Evolutionary conservation across 2,113 vertebrate genomes (phyloP).

Genomic region (Gymnogyps californianus): DNA sequence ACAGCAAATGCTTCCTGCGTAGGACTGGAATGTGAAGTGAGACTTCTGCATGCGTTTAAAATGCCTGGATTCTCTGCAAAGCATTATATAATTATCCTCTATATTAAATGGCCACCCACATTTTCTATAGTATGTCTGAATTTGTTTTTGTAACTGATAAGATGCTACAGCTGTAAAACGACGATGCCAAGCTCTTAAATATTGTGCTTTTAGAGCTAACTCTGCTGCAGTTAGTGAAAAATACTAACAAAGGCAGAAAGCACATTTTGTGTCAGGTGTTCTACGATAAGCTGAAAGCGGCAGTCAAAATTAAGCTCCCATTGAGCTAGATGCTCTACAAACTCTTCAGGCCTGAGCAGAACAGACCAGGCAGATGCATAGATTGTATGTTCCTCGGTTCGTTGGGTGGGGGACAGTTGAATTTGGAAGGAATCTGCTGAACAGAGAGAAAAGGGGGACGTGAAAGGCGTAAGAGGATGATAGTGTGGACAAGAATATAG

Average conservation of each 20-base stretch:
- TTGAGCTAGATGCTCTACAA: not conserved
- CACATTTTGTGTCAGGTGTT: not conserved
- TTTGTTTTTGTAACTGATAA: not conserved
- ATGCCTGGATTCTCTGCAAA: not conserved
- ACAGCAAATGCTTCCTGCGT: not conserved
- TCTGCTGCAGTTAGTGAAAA: not conserved
- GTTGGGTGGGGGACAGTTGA: not conserved
- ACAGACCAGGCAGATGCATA: not conserved
- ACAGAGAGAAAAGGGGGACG: not conserved
- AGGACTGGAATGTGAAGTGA: not conserved
- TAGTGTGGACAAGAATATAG: not conserved
- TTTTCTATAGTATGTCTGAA: not conserved
- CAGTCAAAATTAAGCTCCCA: not conserved
- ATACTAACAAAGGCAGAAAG: not conserved
- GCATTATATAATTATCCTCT: not conserved
- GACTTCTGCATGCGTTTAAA: not conserved
- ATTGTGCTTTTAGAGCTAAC: not conserved
- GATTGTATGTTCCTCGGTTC: not conserved
- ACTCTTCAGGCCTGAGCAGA: not conserved
- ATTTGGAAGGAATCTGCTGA: not conserved
- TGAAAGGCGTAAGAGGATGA: not conserved
- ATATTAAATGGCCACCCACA: not conserved
- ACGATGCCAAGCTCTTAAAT: not conserved
- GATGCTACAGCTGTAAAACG: not conserved
- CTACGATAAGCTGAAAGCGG: not conserved